Base-by-base conservation (phyloP, 2,888 invertebrate genomes). In the Agrotis segetum region DNA sequence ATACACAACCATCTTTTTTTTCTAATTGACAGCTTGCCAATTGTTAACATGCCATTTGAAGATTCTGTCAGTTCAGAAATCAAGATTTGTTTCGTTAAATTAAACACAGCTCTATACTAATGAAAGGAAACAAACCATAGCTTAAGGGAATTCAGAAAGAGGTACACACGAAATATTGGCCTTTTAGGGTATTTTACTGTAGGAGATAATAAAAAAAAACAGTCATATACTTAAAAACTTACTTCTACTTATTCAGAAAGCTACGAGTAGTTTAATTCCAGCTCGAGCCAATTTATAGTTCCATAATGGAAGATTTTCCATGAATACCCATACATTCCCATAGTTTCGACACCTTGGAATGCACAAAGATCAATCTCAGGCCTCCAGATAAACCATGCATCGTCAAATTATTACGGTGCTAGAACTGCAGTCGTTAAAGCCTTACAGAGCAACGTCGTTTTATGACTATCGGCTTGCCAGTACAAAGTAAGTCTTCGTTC, bases 401-500 rank as follows among this genome's bases (percentile, higher is more conserved):
- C 60, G 59, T 64, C 50, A 53, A 61, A 64, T 61, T 64, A 61
- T 73, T 77, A 59, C 61, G 46, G 56, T 70, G 53, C 67, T 68
- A 64, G 66, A 64, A 69, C 46, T 79, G 62, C 60, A 58, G 65
- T 77, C 75, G 75, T 69, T 79, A 77, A 76, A 77, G 62, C 52
- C 75, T 34, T 46, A 62, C 61, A 61, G 56, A 64, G 52, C 60
- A 58, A 19, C 46, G 24, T 44, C 34, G 11, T 40, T 77, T 77
- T 77, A 77, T 64, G 75, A 40, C 74, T 69, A 79, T 74, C 64
- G 69, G 65, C 64, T 58, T 71, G 62, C 46, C 29, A 67, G 67
- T 77, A 77, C 77, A 77, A 79, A 77, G 79, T 79, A 56, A 78
- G 47, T 69, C 64, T 79, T 65, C 74, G 64, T 65, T 69, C 58